Evolutionary conservation across 2,113 vertebrate species (phyloP).

Genomic region (Hippocampus barbouri): DNA sequence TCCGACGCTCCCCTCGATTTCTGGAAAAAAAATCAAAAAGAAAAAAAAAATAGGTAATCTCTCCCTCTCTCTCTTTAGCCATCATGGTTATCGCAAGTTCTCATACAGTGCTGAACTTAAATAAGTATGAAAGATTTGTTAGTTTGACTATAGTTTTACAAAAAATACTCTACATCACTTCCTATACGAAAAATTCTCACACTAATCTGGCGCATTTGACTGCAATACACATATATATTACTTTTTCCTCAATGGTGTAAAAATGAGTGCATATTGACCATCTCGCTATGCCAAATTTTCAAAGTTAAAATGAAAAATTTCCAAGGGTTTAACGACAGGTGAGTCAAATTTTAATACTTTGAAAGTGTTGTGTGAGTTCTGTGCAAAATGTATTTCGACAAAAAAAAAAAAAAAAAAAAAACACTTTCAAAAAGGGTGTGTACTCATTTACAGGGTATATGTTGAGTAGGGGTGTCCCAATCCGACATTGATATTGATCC

Average conservation of each 20-base stretch:
- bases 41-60: neutral
- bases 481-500: no score
- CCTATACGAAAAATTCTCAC: neutral
- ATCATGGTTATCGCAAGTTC: no score
- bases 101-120: no score
- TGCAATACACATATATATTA: neutral
- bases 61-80: no score
- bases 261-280: neutral
- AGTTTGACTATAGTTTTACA: neutral
- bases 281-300: neutral
- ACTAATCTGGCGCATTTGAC: neutral
- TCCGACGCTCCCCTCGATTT: conserved; percentile 86
- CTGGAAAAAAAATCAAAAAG: conserved; percentile 54
- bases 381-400: neutral
- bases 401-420: neutral
- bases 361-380: neutral
- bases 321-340: neutral
- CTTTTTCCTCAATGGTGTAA: neutral
- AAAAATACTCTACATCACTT: neutral
- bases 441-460: neutral
- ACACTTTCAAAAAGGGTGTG: neutral
- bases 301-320: neutral
- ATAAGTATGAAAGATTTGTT: neutral
- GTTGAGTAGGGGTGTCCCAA: no score
- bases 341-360: neutral